Evolutionary conservation across 2,888 invertebrate species (phyloP), one percentile per base, ranked within the genome.

Genomic region (Colletes collaris): DNA sequence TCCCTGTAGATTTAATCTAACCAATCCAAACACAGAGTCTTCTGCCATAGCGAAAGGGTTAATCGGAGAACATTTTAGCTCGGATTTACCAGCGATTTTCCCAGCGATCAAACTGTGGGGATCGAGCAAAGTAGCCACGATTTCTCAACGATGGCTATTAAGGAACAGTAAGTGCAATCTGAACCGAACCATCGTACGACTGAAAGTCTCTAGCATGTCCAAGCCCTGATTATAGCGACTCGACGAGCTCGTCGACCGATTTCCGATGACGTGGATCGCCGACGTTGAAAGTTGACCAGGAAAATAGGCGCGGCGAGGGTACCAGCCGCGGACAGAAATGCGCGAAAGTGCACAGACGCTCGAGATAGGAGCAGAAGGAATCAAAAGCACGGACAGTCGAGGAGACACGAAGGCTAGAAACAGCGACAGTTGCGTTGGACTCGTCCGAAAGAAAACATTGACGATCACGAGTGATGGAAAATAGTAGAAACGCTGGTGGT

Each of bases 311-410:
- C 70, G 71, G 46, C 53, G 58, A 64, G 69, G 59, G 52, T 78
- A 35, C 27, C 35, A 50, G 50, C 44, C 50, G 50, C 44, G 8
- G 44, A 65, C 59, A 63, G 79, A 76, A 69, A 55, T 76, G 59
- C 64, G 50, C 62, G 64, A 72, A 75, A 66, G 64, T 73, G 76
- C 69, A 69, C 76, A 66, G 75, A 70, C 72, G 68, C 63, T 78
- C 68, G 73, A 84, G 79, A 76, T 68, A 68, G 60, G 35, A 69
- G 56, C 50, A 53, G 77, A 75, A 78, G 58, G 49, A 71, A 58
- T 64, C 46, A 49, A 27, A 27, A 71, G 71, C 40, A 27, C 65
- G 68, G 64, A 53, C 71, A 75, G 75, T 76, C 56, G 68, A 59
- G 76, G 70, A 79, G 72, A 68, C 72, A 62, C 63, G 72, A 68